phyloP scores from a whole-genome alignment of 2,888 invertebrate genomes.

The Ophion slaviceki region DNA sequence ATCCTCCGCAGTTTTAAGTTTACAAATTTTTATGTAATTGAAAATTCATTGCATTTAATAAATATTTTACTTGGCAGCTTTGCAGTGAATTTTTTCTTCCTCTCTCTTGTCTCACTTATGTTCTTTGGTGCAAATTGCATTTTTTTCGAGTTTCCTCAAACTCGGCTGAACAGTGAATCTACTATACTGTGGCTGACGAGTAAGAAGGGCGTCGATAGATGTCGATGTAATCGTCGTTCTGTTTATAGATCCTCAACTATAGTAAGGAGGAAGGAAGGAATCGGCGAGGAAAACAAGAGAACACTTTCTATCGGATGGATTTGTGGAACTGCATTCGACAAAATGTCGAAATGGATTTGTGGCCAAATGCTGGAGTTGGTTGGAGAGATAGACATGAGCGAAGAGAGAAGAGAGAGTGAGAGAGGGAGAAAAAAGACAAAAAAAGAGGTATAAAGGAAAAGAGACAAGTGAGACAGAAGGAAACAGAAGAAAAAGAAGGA shows the following conservation, averaged over 20 bases:
- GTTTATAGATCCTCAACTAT: slow-evolving; percentile 27
- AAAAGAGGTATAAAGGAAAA: no score
- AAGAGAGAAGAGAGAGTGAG: not conserved
- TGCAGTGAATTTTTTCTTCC: not conserved
- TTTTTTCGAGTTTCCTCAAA: not conserved
- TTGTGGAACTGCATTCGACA: slow-evolving; percentile 19
- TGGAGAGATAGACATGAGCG: not conserved
- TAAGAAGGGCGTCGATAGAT: not conserved
- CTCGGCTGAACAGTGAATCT: not conserved
- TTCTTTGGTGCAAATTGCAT: not conserved
- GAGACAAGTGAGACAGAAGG: no score
- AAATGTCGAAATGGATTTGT: slow-evolving; percentile 33
- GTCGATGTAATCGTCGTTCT: slow-evolving; percentile 20
- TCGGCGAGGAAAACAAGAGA: slow-evolving; percentile 8
- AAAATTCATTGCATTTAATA: not conserved
- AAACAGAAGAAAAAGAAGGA: no score
- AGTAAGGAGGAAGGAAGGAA: slow-evolving; percentile 22
- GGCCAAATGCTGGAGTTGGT: slow-evolving; percentile 28
- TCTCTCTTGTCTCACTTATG: not conserved
- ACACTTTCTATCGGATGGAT: slow-evolving; percentile 6
- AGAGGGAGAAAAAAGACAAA: no score
- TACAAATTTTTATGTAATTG: not conserved
- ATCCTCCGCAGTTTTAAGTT: not conserved
- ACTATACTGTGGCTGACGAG: not conserved
- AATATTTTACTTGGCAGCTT: not conserved